Percentiles rank a stretch among this genome's conserved stretches.
Evolutionary conservation across 2,797 vertebrate genomes (phyloP).

Genomic region (Tachyglossus aculeatus): DNA sequence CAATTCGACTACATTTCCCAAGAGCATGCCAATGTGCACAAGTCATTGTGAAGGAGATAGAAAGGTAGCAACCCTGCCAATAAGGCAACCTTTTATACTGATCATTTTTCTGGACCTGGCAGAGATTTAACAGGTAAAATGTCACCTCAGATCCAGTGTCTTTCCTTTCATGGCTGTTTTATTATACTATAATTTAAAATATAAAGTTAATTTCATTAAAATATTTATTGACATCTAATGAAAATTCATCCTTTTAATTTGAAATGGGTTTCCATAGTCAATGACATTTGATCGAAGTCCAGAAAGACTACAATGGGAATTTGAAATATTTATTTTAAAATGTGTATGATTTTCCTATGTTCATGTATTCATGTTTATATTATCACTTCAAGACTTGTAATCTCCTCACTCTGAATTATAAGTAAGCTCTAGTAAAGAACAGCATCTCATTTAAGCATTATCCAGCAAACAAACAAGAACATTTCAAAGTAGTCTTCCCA

Average conservation of each 20-base stretch:
- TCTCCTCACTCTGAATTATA: constrained; percentile 45
- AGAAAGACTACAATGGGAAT: constrained; percentile 14
- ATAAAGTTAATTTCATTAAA: not conserved
- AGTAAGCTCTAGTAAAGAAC: constrained; percentile 57
- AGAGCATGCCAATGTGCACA: not conserved
- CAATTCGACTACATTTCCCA: constrained; percentile 20
- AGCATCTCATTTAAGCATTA: constrained; percentile 67
- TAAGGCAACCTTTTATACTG: constrained; percentile 25
- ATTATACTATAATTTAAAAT: constrained; percentile 29
- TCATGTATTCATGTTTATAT: constrained; percentile 67
- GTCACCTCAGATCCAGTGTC: constrained; percentile 2
- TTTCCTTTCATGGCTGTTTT: not conserved
- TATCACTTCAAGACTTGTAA: constrained; percentile 51
- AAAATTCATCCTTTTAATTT: not conserved
- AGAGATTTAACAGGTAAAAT: constrained; percentile 32
- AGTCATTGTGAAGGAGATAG: constrained; percentile 15
- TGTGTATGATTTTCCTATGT: constrained; percentile 23
- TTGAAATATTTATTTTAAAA: constrained; percentile 31
- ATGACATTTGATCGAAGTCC: constrained; percentile 23
- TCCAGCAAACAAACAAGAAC: constrained; percentile 68
- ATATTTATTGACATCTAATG: constrained; percentile 8
- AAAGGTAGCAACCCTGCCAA: constrained; percentile 5
- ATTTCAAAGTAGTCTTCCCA: constrained; percentile 71
- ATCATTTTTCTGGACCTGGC: not conserved
- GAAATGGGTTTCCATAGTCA: constrained; percentile 18